phyloP scores from a whole-genome alignment of 2,888 invertebrate species.

The Acrobasis consociella region DNA sequence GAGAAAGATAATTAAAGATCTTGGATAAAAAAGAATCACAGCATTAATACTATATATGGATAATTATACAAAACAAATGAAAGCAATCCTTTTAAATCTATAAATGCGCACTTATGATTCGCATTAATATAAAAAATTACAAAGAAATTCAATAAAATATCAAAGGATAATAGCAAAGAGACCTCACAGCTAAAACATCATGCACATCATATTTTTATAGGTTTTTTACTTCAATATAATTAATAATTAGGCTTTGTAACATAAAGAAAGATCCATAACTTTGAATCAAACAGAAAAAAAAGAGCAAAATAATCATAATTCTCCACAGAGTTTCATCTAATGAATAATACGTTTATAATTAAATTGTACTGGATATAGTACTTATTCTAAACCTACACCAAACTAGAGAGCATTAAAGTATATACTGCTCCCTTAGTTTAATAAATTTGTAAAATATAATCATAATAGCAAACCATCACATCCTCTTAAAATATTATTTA shows the following conservation, averaged over 20 bases:
- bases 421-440: constrained; percentile 1
- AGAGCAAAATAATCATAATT: background rate
- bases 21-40: background rate
- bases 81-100: background rate
- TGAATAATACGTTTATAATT: background rate
- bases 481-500: constrained; percentile 1
- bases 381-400: constrained; percentile 15
- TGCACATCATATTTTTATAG: background rate
- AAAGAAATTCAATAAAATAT: background rate
- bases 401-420: background rate
- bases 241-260: background rate
- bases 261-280: too few species aligned
- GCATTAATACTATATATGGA: too few species aligned
- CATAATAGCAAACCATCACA: constrained; percentile 21
- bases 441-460: constrained; percentile 21
- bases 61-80: background rate
- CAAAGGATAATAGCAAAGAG: background rate
- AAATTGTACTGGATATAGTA: constrained; percentile 6
- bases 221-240: background rate
- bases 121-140: background rate
- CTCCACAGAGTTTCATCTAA: background rate
- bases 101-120: background rate
- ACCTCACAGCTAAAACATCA: background rate
- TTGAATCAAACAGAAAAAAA: background rate
- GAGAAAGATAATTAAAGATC: constrained; percentile 8